Evolutionary conservation across 2,113 vertebrate species (phyloP).

Genomic region (Strix aluco): DNA sequence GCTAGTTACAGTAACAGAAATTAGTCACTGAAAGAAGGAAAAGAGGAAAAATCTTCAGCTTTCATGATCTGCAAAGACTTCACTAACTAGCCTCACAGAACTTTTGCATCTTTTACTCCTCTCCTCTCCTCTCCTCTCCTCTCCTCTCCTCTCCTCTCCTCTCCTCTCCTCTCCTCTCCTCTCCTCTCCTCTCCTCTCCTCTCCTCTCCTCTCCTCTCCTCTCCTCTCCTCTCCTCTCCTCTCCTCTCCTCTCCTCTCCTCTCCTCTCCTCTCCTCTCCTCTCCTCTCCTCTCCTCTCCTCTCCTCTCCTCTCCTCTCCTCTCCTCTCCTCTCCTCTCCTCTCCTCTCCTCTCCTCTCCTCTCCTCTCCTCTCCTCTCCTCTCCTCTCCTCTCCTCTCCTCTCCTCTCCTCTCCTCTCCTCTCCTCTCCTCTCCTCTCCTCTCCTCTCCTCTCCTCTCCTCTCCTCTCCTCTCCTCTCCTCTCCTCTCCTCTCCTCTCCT

Average conservation of each 20-base stretch:
- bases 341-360: too few species aligned
- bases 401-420: neutral
- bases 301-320: neutral
- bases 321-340: too few species aligned
- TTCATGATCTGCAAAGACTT: neutral
- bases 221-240: too few species aligned
- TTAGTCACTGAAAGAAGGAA: neutral
- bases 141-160: neutral
- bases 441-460: too few species aligned
- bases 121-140: neutral
- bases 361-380: too few species aligned
- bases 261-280: neutral
- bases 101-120: neutral
- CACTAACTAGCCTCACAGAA: neutral
- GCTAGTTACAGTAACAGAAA: slow-evolving; percentile 5
- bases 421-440: neutral
- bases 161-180: too few species aligned
- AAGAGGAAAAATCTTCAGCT: neutral
- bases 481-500: too few species aligned
- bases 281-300: neutral
- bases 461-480: too few species aligned
- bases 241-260: too few species aligned
- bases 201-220: too few species aligned
- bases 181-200: too few species aligned
- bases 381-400: too few species aligned